These are phyloP conservation scores for Myoxocephalus aenaeus DNA, from an alignment of 2,797 vertebrate species.

Conservation along the genomic window DNA sequence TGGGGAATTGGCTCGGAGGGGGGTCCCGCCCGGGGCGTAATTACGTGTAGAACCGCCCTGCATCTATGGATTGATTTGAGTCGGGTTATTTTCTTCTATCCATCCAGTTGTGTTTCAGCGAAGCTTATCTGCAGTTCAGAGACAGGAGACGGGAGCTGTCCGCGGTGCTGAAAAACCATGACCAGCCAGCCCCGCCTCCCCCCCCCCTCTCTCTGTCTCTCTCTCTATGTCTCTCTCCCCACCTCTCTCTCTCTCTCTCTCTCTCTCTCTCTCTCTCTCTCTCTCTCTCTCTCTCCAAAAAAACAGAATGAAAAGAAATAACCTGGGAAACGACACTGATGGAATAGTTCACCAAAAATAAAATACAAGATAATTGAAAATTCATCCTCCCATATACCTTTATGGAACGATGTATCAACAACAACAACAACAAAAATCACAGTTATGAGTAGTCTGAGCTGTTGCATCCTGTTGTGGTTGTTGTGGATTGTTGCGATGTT, in stretches of 20 bases:
- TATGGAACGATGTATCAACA: not conserved
- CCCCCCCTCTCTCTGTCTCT: conserved; percentile 14
- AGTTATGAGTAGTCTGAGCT: not conserved
- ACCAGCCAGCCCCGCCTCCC: conserved; percentile 41
- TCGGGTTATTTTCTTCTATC: not conserved
- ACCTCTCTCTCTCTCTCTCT: conserved; percentile 5
- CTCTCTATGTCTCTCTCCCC: not conserved
- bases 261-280: conserved; percentile 5
- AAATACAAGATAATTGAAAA: not conserved
- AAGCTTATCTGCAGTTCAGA: conserved; percentile 67
- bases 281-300: not conserved
- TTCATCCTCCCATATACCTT: not conserved
- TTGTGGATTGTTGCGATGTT: not conserved
- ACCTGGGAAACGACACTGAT: conserved; percentile 1
- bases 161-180: conserved; percentile 76
- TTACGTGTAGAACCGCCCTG: too few relatives aligned
- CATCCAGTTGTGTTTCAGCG: conserved; percentile 39
- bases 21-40: too few relatives aligned
- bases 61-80: conserved; percentile 6
- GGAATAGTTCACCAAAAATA: conserved; percentile 6
- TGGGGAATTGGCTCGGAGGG: too few relatives aligned
- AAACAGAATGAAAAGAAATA: conserved; percentile 27
- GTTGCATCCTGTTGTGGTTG: not conserved
- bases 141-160: conserved; percentile 73
- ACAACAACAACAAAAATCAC: not conserved